Conservation (phyloP, 1,140 invertebrate species). For the Cotesia glomerata region DNA sequence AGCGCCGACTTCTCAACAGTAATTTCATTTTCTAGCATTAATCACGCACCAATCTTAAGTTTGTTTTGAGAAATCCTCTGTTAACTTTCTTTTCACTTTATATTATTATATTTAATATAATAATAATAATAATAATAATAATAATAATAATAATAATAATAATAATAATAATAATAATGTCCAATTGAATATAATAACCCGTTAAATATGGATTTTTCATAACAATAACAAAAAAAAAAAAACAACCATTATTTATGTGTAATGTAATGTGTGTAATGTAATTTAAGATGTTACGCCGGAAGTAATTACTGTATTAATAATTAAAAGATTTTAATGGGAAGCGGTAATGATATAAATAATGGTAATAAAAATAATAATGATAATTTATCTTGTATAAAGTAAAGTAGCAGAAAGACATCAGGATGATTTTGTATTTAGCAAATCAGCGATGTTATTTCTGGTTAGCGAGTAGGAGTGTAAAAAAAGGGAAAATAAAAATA, state of each 20-base stretch:
- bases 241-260: too few relatives aligned
- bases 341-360: too few relatives aligned
- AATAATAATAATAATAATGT: not conserved
- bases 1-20: constrained; percentile 15
- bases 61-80: constrained; percentile 33
- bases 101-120: not conserved
- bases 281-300: too few relatives aligned
- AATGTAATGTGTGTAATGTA: too few relatives aligned
- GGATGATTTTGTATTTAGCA: constrained; percentile 21
- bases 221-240: too few relatives aligned
- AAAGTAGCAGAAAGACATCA: not conserved
- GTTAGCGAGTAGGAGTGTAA: not conserved
- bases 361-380: too few relatives aligned
- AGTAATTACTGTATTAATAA: too few relatives aligned
- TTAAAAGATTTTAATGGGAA: too few relatives aligned
- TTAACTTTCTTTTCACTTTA: constrained; percentile 25
- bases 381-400: too few relatives aligned
- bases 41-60: constrained; percentile 27
- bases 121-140: not conserved
- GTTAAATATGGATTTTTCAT: too few relatives aligned
- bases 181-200: constrained; percentile 1
- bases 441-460: constrained; percentile 27
- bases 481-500: constrained; percentile 2
- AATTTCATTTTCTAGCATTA: constrained; percentile 56
- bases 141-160: not conserved